Percentiles rank a stretch among this genome's conserved stretches.
phyloP scores from a whole-genome alignment of 2,797 vertebrate genomes.

The Telmatherina bonti region DNA sequence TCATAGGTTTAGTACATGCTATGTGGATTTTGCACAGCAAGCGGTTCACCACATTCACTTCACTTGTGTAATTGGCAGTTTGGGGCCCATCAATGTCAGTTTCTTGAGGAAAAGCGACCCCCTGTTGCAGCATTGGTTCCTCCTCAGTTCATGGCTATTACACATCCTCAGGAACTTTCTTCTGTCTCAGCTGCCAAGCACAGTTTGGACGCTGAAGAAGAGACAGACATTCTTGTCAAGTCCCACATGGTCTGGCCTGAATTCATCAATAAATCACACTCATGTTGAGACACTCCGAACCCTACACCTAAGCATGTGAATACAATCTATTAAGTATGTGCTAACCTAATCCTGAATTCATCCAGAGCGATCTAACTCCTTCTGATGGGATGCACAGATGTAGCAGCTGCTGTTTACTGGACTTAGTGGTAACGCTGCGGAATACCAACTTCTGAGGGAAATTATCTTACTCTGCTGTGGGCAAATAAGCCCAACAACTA shows the following conservation, averaged over 20 bases:
- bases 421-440: constrained; percentile 32
- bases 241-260: constrained; percentile 56
- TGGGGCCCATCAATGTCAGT: constrained; percentile 20
- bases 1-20: constrained; percentile 22
- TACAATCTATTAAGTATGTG: constrained; percentile 24
- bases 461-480: constrained; percentile 46
- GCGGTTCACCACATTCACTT: constrained; percentile 35
- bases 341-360: constrained; percentile 23
- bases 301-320: constrained; percentile 30
- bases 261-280: constrained; percentile 48
- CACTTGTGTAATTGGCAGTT: constrained; percentile 19
- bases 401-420: constrained; percentile 24
- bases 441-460: constrained; percentile 37
- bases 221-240: constrained; percentile 72
- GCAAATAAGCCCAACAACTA: constrained; percentile 26
- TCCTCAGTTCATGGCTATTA: constrained; percentile 17
- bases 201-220: constrained; percentile 66
- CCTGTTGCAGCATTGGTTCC: constrained; percentile 1
- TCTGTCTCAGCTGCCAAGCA: constrained; percentile 33
- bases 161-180: constrained; percentile 37
- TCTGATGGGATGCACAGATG: constrained; percentile 31
- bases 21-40: constrained; percentile 46
- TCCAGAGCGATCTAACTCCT: constrained; percentile 34
- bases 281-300: constrained; percentile 30
- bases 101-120: neutral